Evolutionary conservation across 2,888 invertebrate genomes (phyloP), one percentile per base, ranked within the genome.

Genomic region (Torymus auratus): DNA sequence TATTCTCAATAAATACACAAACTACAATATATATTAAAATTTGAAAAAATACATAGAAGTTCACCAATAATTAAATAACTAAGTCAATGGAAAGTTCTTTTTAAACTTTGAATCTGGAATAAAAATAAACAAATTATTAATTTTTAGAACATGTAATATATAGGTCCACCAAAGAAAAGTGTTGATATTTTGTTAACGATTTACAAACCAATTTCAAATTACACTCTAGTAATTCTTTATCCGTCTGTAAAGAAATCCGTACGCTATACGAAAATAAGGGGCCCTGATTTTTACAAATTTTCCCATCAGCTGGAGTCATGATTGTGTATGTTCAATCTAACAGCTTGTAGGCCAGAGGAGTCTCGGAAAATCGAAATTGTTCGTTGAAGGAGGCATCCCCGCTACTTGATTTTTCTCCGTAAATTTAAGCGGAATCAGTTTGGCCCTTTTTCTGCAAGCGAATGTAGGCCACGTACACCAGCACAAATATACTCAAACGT

Each of bases 331-430:
- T 78, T 61, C 67, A n/a, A 61, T 72, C 50, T 53, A 73, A 67
- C 56, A 14, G 56, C 60, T 64, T 11, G 3, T 11, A 73, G 41
- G 15, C 68, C 53, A 20, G 14, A 53, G 20, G 61, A 67, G 28
- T 28, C 50, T 50, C 23, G 56, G 65, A 15, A 78, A 78, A 78
- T 78, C 67, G 68, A 73, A 78, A 78, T 78, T 68, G 65, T 60
- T 67, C 60, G 20, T 14, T 52, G 17, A 67, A 61, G 50, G 50
- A 78, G 58, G 72, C 28, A 67, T 78, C 56, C 14, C 61, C 11
- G 13, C 14, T 68, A 62, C 69, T 68, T 70, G 80, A 80, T 75
- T 80, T 80, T 75, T 68, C 75, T 75, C 65, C 60, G 60, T 70
- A 60, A 70, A 70, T 70, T 80, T 70, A 70, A 70, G 20, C 64